Evolutionary conservation across 2,113 vertebrate species (phyloP), one percentile per base, ranked within the genome.

Genomic region (Eidolon helvum): DNA sequence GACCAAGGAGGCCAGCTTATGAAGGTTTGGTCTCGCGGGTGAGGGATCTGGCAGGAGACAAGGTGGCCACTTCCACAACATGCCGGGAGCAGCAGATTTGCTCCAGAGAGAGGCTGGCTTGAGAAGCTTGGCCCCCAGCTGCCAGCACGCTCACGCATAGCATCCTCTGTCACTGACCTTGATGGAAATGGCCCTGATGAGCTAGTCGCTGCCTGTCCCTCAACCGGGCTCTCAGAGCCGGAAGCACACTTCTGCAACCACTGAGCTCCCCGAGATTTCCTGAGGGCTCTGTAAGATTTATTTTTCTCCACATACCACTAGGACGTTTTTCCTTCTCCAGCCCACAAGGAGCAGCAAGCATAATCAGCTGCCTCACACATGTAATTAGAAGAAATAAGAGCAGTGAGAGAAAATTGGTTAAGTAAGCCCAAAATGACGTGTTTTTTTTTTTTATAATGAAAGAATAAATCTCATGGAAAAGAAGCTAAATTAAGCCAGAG

Each of bases 381-480:
- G 57, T 86, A 94, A 96, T 98, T 96, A 97, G 89, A 96, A 97
- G 87, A 95, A 95, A 94, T 78, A 91, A 92, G 78, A 77, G 30
- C 80, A n/a, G 72, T 33, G 74, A 91, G 68, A 84, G 80, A 71
- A 95, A 90, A 89, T 75, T 91, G 79, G 88, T 79, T 91, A 91
- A 97, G 63, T 57, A 89, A 96, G 68, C 83, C 87, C 74, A 79
- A 96, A 92, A 97, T 93, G 68, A 92, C 82, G n/a, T n/a, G n/a
- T n/a, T n/a, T n/a, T n/a, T n/a, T 74, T 50, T 33, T 55, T 74
- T 45, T 35, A 90, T 92, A 95, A 95, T 84, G 88, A 97, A 94
- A 53, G 45, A 90, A 94, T 95, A 93, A 79, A 97, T 95, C 89
- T 91, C 69, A 55, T 83, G 26, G 38, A 78, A 89, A 66, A 82